These are phyloP conservation scores for Mirounga angustirostris DNA, from an alignment of 2,113 vertebrate species.

Conservation along the genomic window DNA sequence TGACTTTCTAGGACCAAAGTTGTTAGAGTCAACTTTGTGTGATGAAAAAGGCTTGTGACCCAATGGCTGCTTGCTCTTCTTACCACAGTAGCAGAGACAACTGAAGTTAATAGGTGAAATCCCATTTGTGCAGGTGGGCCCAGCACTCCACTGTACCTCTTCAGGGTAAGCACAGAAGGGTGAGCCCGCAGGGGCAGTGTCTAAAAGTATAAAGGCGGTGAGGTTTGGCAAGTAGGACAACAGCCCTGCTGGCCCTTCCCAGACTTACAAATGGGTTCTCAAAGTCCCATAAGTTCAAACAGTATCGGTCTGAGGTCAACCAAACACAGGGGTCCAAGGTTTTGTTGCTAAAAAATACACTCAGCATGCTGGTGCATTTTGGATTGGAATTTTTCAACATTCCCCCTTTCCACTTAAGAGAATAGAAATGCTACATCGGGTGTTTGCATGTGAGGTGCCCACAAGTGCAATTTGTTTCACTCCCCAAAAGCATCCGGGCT, in stretches of 20 bases:
- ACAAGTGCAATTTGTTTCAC: no score
- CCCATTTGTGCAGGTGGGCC: background rate
- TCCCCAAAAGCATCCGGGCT: background rate
- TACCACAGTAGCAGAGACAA: background rate
- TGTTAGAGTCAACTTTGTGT: background rate
- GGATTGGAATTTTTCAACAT: background rate
- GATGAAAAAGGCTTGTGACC: background rate
- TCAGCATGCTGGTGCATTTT: background rate
- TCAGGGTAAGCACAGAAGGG: background rate
- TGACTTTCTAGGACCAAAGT: background rate
- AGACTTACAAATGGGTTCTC: background rate
- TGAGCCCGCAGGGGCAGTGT: background rate
- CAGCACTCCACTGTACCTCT: background rate
- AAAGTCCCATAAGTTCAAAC: constrained; percentile 44
- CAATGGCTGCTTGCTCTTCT: background rate
- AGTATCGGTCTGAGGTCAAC: background rate
- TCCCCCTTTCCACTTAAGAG: background rate
- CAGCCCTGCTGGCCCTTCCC: background rate
- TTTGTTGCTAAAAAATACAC: background rate
- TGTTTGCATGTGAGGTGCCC: background rate
- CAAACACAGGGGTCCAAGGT: background rate
- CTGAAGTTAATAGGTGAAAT: background rate
- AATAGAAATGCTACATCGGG: background rate
- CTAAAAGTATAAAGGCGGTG: background rate
- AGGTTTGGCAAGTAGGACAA: background rate